Evolutionary conservation across 2,113 vertebrate species (phyloP), one percentile per base, ranked within the genome.

Genomic region (Physeter macrocephalus): DNA sequence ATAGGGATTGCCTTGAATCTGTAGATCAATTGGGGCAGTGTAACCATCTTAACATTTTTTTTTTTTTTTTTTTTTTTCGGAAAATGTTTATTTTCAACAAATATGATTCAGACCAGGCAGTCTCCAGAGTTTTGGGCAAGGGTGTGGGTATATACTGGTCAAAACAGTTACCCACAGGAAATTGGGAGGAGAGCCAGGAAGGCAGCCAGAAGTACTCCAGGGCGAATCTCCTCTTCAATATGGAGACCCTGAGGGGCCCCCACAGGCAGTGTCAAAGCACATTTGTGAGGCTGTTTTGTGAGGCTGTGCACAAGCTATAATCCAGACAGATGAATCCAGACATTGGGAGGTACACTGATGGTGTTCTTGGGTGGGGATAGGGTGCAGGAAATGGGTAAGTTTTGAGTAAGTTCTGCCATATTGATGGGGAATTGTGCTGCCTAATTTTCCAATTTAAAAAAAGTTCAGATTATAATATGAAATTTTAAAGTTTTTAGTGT

Each of bases 161-260:
- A 14, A 54, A 89, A 49, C 27, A 17, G 74, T 95, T 82, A 66
- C 78, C 66, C 71, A 69, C 31, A 81, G 59, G 89, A 94, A 80
- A 62, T 29, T 31, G 41, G 83, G 71, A 95, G 91, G 61, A 82
- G 9, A 7, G 57, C 84, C 93, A 78, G 61, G 66, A 77, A 72
- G 7, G 43, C 18, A 39, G 54, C 49, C 52, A 17, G 36, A 69
- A 64, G 13, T 13, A 43, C 34, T 54, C 27, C 3, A 93, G 34
- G 34, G 20, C 4, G 2, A 57, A 25, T 11, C 41, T 61, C 59
- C 77, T 71, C 11, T 85, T 29, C 71, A 34, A 66, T 62, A 78
- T 8, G 82, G 62, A 52, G 69, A 21, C 74, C 21, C 8, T 2
- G 77, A 49, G 54, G 25, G 21, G n/a, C 29, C 57, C 59, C 13